Conservation (phyloP, 1,140 invertebrate species). For the Sesamia nonagrioides region DNA sequence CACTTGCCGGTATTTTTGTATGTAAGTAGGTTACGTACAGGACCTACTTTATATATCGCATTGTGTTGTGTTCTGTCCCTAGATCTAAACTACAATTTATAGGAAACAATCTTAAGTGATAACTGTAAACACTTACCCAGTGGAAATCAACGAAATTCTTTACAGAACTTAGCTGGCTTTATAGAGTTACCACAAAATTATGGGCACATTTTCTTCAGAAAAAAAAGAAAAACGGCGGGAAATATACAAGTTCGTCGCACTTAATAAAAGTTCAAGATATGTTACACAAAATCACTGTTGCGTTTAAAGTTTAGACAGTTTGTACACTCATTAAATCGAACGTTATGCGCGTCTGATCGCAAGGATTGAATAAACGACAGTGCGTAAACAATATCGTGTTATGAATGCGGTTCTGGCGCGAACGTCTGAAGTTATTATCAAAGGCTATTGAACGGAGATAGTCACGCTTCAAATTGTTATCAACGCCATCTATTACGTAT, state of each 20-base stretch:
- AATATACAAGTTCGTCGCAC: conserved; percentile 32
- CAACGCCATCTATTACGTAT: conserved; percentile 53
- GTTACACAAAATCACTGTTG: conserved; percentile 27
- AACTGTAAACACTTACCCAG: conserved; percentile 20
- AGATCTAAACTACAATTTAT: background rate
- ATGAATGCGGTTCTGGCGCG: conserved; percentile 53
- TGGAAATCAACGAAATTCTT: conserved; percentile 4
- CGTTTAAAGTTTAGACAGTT: conserved; percentile 39
- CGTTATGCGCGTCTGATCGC: conserved; percentile 46
- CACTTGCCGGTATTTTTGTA: background rate
- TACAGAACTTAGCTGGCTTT: too few species aligned
- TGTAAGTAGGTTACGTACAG: background rate
- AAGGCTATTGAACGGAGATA: conserved; percentile 55
- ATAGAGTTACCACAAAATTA: conserved; percentile 15
- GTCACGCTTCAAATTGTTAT: conserved; percentile 7
- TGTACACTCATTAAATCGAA: conserved; percentile 9
- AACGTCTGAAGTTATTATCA: conserved; percentile 52
- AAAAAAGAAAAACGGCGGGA: conserved; percentile 42
- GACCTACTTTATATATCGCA: background rate
- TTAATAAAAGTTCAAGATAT: conserved; percentile 37
- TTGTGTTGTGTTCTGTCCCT: background rate
- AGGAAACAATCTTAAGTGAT: background rate
- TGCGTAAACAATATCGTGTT: conserved; percentile 58
- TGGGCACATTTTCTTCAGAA: conserved; percentile 4
- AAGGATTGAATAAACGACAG: conserved; percentile 46